Base-by-base conservation (phyloP, 2,888 invertebrate species). In the Ypsolopha scabrella region DNA sequence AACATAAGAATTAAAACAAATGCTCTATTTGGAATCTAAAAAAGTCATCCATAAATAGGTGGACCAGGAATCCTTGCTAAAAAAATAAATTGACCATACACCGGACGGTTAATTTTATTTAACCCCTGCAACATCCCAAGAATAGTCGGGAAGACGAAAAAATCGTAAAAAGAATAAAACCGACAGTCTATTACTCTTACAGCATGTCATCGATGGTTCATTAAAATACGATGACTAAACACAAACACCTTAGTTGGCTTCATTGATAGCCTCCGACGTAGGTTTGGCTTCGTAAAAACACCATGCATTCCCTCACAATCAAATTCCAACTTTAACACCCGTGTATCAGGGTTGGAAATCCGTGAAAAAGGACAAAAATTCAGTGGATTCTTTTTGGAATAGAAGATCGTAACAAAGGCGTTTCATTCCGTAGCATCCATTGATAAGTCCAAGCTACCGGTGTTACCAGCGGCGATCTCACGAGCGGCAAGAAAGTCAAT, bases 221-320 rank as follows among this genome's bases (percentile, higher is more conserved):
- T 86, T 86, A 86, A 86, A 86, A 86, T 76, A 65, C 81, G 82
- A 86, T 86, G 86, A 86, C 86, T 86, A 73, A 73, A 82, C 86
- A 85, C 71, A 82, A 85, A 82, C 73, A 79, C 67, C 67, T 77
- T 76, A 80, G 77, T 82, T 24, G 80, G 80, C 83, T 86, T 85
- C 86, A 86, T 86, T 86, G 86, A 86, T 83, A 81, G 81, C 76
- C 80, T 74, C 77, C 68, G 76, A 81, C 82, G 80, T 81, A 78
- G 78, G 75, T 78, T 75, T 61, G 67, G 56, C 61, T 65, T 56
- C 65, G 76, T 70, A 81, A 83, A 81, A 83, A 80, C 73, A 58
- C 57, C 57, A 64, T 61, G 58, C 53, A 56, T 49, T 55, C 49
- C 56, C 54, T 37, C 13, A 13, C 48, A 48, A 8, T 13, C 37